Evolutionary conservation across 2,888 invertebrate genomes (phyloP).

Genomic region (Phengaris alcon): DNA sequence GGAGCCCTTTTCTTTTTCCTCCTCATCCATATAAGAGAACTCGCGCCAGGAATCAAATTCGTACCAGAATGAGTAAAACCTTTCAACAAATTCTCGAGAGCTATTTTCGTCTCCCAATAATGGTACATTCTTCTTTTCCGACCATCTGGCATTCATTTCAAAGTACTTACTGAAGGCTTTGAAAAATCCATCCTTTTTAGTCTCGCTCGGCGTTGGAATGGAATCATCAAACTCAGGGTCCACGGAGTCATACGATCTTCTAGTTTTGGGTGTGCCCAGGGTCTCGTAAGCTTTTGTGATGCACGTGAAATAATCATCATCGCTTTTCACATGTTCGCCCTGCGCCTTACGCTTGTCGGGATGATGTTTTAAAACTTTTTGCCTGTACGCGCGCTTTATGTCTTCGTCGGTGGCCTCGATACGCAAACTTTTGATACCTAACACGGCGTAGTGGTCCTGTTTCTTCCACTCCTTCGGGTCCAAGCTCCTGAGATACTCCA

Average conservation of each 20-base stretch:
- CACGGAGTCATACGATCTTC: conserved; percentile 96
- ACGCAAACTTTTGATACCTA: conserved; percentile 91
- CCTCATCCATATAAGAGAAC: conserved; percentile 98
- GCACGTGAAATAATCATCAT: conserved; percentile 98
- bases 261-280: conserved; percentile 86
- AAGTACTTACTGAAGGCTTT: conserved; percentile 83
- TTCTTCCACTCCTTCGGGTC: conserved; percentile 99
- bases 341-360: conserved; percentile 97
- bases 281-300: conserved; percentile 98
- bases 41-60: conserved; percentile 99
- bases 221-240: conserved; percentile 96
- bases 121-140: conserved; percentile 92
- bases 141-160: conserved; percentile 92
- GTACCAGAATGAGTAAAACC: conserved; percentile 98
- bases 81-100: conserved; percentile 90
- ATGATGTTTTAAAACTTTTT: conserved; percentile 90
- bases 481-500: conserved; percentile 89
- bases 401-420: conserved; percentile 94
- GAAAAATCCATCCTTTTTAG: conserved; percentile 89
- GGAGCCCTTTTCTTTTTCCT: conserved; percentile 98
- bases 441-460: conserved; percentile 97
- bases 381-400: conserved; percentile 95
- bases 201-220: conserved; percentile 86
- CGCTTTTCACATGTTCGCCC: conserved; percentile 91
- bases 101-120: conserved; percentile 87